phyloP scores from a whole-genome alignment of 2,113 vertebrate species.

The Coracopsis vasa region DNA sequence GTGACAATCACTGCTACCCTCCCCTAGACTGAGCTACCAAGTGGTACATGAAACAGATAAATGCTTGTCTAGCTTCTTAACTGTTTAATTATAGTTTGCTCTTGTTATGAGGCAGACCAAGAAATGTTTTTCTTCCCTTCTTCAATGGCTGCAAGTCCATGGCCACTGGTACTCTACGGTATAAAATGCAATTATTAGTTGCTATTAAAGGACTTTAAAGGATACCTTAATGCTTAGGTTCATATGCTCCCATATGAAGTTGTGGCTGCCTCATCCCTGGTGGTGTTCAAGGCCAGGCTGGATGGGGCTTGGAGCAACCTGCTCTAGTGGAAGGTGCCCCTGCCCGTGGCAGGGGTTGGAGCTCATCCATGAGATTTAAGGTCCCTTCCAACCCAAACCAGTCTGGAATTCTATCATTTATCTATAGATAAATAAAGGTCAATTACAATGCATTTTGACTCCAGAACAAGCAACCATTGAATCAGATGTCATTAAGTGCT shows the following conservation, averaged over 20 bases:
- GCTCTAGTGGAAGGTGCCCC: not conserved
- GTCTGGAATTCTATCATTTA: not conserved
- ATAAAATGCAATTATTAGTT: not conserved
- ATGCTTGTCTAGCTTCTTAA: not conserved
- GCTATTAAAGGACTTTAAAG: not conserved
- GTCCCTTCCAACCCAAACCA: not conserved
- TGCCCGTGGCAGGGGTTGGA: not conserved
- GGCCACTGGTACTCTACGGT: not conserved
- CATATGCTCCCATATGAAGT: not conserved
- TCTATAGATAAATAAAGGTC: not conserved
- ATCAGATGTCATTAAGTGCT: not conserved
- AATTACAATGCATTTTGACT: not conserved
- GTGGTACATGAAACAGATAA: not conserved
- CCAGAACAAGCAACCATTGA: not conserved
- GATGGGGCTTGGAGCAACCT: not conserved
- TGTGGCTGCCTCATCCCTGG: not conserved
- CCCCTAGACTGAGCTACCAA: not conserved
- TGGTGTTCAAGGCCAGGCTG: fast-evolving
- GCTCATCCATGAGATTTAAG: fast-evolving
- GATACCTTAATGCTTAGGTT: not conserved
- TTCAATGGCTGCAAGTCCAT: not conserved
- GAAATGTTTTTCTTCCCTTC: not conserved
- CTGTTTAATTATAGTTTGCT: not conserved
- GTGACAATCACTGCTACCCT: no score
- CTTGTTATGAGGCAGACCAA: not conserved